Percentiles rank a stretch among this genome's conserved stretches.
These are phyloP conservation scores for Heliconius hortense DNA, from an alignment of 2,888 invertebrate species.

Conservation along the genomic window DNA sequence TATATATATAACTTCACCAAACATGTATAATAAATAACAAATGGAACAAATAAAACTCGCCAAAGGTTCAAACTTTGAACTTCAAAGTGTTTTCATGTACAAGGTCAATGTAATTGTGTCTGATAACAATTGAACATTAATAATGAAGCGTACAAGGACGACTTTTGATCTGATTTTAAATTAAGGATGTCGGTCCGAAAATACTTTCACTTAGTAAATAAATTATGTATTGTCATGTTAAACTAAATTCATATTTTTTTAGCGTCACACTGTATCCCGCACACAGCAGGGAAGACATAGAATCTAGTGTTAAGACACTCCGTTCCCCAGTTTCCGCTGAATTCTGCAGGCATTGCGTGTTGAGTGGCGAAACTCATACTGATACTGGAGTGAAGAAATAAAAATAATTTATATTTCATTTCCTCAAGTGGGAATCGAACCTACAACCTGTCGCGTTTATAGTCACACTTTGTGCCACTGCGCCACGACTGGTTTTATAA, in stretches of 20 bases:
- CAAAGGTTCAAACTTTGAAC: neutral
- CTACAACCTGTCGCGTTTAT: too few species aligned
- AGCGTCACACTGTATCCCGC: too few species aligned
- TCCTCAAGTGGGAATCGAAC: too few species aligned
- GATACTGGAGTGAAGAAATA: too few species aligned
- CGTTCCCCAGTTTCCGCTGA: too few species aligned
- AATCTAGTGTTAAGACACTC: too few species aligned
- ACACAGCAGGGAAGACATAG: too few species aligned
- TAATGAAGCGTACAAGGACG: conserved; percentile 9
- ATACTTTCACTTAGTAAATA: neutral
- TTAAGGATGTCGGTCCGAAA: neutral
- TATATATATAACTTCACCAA: neutral
- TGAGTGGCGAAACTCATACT: too few species aligned
- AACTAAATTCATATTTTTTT: neutral
- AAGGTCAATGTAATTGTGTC: conserved; percentile 19
- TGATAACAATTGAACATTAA: conserved; percentile 19
- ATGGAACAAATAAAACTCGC: neutral
- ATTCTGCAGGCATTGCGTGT: too few species aligned
- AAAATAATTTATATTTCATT: too few species aligned
- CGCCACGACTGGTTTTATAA: too few species aligned
- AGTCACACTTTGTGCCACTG: too few species aligned
- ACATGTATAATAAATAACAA: neutral
- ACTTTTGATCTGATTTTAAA: conserved; percentile 17
- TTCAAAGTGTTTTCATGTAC: neutral
- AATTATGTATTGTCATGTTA: neutral